Conservation (phyloP, 1,140 invertebrate species). For the Leptinotarsa texana region DNA sequence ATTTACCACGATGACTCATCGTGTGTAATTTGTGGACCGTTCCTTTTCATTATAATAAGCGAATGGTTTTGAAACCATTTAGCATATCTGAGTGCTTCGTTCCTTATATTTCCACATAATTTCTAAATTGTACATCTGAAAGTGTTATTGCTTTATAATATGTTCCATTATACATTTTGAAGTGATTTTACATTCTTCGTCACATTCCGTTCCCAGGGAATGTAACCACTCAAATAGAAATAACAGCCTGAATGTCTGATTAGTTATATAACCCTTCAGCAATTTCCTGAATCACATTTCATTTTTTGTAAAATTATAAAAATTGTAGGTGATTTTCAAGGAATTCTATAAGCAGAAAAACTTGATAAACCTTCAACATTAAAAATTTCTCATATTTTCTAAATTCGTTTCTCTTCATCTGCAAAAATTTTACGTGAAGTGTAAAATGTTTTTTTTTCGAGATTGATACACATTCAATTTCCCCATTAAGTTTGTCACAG, state of each 20-base stretch:
- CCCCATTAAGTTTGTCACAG: too few species aligned
- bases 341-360: too few species aligned
- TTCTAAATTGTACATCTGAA: slow-evolving; percentile 4
- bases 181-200: neutral
- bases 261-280: neutral
- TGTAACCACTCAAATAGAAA: too few species aligned
- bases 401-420: too few species aligned
- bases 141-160: slow-evolving; percentile 6
- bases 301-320: neutral
- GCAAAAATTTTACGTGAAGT: too few species aligned
- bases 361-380: too few species aligned
- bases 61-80: neutral
- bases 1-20: slow-evolving; percentile 3
- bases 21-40: neutral
- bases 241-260: neutral
- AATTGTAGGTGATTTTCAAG: too few species aligned
- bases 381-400: too few species aligned
- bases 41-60: neutral
- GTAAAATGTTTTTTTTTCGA: too few species aligned
- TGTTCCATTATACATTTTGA: neutral
- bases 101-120: slow-evolving; percentile 1
- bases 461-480: too few species aligned
- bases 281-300: neutral
- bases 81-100: neutral
- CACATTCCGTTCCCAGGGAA: neutral